These are phyloP conservation scores for Lysandra coridon DNA, from an alignment of 2,888 invertebrate species.

Conservation along the genomic window DNA sequence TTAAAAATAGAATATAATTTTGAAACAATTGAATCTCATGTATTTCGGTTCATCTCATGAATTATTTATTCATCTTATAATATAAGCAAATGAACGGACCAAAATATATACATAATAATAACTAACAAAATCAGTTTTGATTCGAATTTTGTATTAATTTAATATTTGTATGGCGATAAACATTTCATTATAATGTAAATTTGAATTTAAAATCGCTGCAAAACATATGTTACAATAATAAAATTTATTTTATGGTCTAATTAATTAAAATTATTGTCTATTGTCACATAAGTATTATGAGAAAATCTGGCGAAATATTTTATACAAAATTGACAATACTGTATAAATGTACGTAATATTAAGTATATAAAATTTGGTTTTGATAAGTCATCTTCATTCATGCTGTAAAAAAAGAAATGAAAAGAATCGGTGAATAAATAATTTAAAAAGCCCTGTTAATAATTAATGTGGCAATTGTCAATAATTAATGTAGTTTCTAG, in stretches of 20 bases:
- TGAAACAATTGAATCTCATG: background rate
- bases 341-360: no score
- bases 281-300: background rate
- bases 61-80: background rate
- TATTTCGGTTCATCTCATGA: background rate
- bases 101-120: background rate
- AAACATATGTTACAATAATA: background rate
- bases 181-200: background rate
- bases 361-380: no score
- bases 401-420: no score
- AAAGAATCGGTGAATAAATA: no score
- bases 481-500: no score
- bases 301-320: background rate
- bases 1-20: background rate
- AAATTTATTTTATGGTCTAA: background rate
- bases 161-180: background rate
- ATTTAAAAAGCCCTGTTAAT: background rate
- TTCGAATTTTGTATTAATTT: background rate
- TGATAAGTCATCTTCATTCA: no score
- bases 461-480: background rate
- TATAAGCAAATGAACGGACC: background rate
- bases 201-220: background rate
- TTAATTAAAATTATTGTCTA: background rate
- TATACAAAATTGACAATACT: no score
- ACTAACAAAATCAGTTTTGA: background rate